These are phyloP conservation scores for Tricholauxania praeusta DNA, from an alignment of 2,888 invertebrate genomes.

Conservation along the genomic window DNA sequence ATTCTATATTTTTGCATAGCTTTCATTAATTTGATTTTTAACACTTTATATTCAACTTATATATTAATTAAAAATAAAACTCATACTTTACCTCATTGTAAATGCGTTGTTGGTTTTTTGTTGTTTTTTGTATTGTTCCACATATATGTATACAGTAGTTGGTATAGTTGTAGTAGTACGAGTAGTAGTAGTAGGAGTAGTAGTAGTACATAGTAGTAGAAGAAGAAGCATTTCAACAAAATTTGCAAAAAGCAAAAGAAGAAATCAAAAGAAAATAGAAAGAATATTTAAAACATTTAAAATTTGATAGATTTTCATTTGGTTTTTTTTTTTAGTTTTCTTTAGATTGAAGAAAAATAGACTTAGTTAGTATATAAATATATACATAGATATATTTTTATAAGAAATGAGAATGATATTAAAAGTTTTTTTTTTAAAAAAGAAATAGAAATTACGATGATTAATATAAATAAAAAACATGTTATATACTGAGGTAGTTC, in stretches of 20 bases:
- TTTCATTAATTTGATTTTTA: not conserved
- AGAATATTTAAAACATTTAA: slow-evolving; percentile 40
- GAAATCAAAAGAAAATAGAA: slow-evolving; percentile 48
- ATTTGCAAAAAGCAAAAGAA: slow-evolving; percentile 53
- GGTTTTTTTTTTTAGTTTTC: slow-evolving; percentile 30
- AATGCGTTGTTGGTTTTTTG: slow-evolving; percentile 55
- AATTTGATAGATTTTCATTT: slow-evolving; percentile 36
- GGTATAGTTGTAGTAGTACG: slow-evolving; percentile 46
- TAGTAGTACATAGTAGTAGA: slow-evolving; percentile 54
- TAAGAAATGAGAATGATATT: too few relatives aligned
- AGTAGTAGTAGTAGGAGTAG: slow-evolving; percentile 54
- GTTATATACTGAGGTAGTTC: too few relatives aligned
- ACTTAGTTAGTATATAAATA: too few relatives aligned
- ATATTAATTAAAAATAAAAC: slow-evolving; percentile 22
- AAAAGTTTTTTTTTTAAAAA: too few relatives aligned
- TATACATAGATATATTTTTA: too few relatives aligned
- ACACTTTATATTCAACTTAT: slow-evolving; percentile 5
- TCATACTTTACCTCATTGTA: slow-evolving; percentile 66
- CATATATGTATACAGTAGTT: slow-evolving; percentile 40
- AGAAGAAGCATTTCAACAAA: slow-evolving; percentile 58
- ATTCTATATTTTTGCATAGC: too few relatives aligned
- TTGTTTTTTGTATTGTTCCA: slow-evolving; percentile 32
- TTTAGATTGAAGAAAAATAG: not conserved
- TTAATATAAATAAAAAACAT: too few relatives aligned
- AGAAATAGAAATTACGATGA: too few relatives aligned